These are phyloP conservation scores for Periparus ater DNA, from an alignment of 2,797 vertebrate species.

Conservation along the genomic window DNA sequence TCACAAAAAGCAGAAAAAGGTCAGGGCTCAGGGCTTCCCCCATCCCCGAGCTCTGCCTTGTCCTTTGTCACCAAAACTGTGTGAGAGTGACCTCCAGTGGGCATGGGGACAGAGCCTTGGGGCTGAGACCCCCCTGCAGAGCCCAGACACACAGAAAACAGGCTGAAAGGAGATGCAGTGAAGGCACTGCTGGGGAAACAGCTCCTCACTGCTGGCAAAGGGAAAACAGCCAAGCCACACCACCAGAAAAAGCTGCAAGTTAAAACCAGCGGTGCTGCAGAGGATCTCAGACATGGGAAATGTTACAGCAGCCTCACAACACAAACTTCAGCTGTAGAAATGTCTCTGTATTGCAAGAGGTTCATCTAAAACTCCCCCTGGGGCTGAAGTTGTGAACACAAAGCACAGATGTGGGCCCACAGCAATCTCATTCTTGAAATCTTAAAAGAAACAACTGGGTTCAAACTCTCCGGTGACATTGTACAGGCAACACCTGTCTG, in stretches of 20 bases:
- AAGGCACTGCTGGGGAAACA: background rate
- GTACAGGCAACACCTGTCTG: background rate
- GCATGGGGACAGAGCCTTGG: background rate
- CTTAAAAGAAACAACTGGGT: background rate
- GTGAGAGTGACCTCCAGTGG: slow-evolving; percentile 71
- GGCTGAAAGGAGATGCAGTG: background rate
- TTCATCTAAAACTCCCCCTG: background rate
- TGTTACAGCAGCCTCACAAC: background rate
- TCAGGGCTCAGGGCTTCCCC: background rate
- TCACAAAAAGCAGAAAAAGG: background rate
- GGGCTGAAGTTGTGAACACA: background rate
- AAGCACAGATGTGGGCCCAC: background rate
- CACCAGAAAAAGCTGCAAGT: background rate
- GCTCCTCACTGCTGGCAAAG: background rate
- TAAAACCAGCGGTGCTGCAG: background rate
- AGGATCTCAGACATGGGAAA: rapidly evolving
- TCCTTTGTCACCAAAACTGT: background rate
- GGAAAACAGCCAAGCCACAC: background rate
- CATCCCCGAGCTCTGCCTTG: background rate
- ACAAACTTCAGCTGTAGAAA: background rate
- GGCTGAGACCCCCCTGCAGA: background rate
- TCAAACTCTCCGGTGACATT: background rate
- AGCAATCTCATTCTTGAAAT: background rate
- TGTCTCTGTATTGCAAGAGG: background rate
- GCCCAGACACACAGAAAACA: rapidly evolving